Evolutionary conservation across 2,888 invertebrate genomes (phyloP).

Genomic region (Nemotelus pantherinus): DNA sequence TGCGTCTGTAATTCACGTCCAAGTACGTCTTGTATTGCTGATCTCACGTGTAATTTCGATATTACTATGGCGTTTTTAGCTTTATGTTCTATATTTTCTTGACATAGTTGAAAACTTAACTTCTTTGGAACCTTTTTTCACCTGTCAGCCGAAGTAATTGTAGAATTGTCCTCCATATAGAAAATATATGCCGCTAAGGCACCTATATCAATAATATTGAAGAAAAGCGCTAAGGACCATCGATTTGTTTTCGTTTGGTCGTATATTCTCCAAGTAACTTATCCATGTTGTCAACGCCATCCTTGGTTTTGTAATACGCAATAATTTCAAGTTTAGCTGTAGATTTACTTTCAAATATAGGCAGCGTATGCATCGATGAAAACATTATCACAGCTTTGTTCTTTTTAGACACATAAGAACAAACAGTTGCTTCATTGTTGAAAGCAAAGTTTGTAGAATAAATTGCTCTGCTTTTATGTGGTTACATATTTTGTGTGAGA

Average conservation of each 20-base stretch:
- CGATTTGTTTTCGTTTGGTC: no score
- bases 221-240: no score
- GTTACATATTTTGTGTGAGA: no score
- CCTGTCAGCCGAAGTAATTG: background rate
- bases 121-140: background rate
- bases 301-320: no score
- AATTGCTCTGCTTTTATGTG: background rate
- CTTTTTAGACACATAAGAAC: background rate
- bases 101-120: background rate
- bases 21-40: slow-evolving; percentile 7
- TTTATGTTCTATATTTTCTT: background rate
- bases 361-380: background rate
- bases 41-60: background rate
- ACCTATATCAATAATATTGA: no score
- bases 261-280: no score
- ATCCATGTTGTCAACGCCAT: no score
- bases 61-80: background rate
- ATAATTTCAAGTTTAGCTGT: background rate
- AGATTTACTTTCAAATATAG: background rate
- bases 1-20: slow-evolving; percentile 1
- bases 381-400: background rate
- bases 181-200: no score
- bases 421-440: background rate
- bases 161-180: background rate
- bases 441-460: background rate